Conservation (phyloP, 1,140 invertebrate genomes). For the Araneus ventricosus region DNA sequence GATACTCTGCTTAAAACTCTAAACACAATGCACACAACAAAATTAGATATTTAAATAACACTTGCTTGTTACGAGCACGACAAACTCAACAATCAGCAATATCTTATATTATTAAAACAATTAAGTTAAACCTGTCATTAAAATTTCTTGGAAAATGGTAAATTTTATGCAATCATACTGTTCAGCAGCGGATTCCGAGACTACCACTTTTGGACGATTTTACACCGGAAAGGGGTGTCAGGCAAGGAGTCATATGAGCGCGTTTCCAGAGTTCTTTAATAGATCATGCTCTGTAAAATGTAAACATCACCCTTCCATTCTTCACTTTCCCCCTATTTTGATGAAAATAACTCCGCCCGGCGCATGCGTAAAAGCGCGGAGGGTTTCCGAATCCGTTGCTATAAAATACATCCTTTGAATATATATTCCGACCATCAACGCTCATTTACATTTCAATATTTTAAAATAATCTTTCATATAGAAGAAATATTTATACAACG, state of each 20-base stretch:
- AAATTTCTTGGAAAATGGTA: neutral
- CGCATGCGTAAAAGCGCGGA: no score
- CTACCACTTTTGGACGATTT: no score
- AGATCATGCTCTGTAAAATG: no score
- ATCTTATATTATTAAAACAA: neutral
- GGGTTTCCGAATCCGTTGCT: no score
- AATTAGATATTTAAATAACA: neutral
- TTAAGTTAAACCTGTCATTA: neutral
- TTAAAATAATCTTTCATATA: neutral
- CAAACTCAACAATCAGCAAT: neutral
- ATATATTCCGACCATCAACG: neutral
- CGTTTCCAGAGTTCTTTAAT: no score
- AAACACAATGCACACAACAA: constrained; percentile 1
- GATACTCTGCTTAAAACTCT: constrained; percentile 16
- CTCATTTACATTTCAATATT: neutral
- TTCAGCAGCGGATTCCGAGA: no score
- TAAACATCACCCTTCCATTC: no score
- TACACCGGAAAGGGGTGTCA: no score
- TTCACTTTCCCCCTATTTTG: no score
- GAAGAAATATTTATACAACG: neutral
- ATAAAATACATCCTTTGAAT: neutral
- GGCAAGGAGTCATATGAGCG: no score
- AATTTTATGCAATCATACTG: neutral
- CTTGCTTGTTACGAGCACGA: neutral
- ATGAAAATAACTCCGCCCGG: no score